Evolutionary conservation across 2,113 vertebrate genomes (phyloP).

Genomic region (Cichladusa arquata): DNA sequence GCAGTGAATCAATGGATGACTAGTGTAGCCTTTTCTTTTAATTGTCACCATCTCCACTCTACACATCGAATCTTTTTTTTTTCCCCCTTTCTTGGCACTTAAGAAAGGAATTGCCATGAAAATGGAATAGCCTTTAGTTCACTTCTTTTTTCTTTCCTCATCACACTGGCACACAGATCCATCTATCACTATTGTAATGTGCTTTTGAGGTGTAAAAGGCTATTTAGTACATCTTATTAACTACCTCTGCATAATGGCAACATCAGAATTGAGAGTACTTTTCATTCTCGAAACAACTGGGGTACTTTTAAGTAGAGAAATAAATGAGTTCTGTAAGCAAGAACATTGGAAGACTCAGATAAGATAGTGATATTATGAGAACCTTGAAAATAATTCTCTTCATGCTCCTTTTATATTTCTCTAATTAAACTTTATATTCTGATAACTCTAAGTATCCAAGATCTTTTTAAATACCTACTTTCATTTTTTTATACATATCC

Average conservation of each 20-base stretch:
- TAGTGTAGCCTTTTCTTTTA: constrained; percentile 42
- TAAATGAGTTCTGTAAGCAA: constrained; percentile 5
- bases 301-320: not conserved
- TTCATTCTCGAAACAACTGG: not conserved
- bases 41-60: not conserved
- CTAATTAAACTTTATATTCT: not conserved
- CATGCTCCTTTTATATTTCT: not conserved
- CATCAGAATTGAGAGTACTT: not conserved
- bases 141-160: not conserved
- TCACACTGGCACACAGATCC: not conserved
- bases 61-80: not conserved
- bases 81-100: not conserved
- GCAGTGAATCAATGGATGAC: constrained; percentile 18
- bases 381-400: not conserved
- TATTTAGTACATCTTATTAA: constrained; percentile 18
- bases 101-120: not conserved
- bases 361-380: not conserved
- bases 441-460: not conserved
- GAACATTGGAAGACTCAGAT: not conserved
- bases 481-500: not conserved
- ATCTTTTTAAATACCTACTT: not conserved
- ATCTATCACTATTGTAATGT: not conserved
- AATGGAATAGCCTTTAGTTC: not conserved
- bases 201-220: constrained; percentile 10
- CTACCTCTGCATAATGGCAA: not conserved